Conservation (phyloP, 2,113 vertebrate genomes). For the Rutilus rutilus region DNA sequence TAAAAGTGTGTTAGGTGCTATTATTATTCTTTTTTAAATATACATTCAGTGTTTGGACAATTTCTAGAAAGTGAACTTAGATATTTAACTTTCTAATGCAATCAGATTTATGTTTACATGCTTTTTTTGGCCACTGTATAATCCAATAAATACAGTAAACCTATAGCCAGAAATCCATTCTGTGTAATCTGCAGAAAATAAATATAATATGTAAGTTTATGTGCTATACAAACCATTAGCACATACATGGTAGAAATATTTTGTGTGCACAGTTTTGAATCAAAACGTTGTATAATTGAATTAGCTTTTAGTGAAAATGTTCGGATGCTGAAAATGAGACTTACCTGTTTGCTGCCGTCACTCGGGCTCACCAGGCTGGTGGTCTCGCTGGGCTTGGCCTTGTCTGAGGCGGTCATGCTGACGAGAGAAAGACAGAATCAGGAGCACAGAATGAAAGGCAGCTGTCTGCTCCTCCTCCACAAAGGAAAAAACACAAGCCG, state of each 20-base stretch:
- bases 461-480: conserved; percentile 18
- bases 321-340: neutral
- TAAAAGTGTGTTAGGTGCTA: neutral
- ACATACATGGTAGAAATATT: neutral
- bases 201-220: neutral
- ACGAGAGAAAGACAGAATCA: neutral
- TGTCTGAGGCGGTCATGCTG: conserved; percentile 10
- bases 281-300: neutral
- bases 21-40: neutral
- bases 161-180: neutral
- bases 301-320: neutral
- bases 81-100: neutral
- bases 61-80: too few species aligned
- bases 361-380: conserved; percentile 21
- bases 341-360: conserved; percentile 27
- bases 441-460: neutral
- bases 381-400: conserved; percentile 21
- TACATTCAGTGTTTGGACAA: neutral
- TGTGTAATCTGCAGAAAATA: neutral
- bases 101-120: neutral
- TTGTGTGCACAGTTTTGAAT: neutral
- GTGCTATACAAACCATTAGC: neutral
- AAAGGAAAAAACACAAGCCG: conserved; percentile 22
- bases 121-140: neutral
- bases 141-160: neutral